phyloP scores from a whole-genome alignment of 2,113 vertebrate genomes.

The Phainopepla nitens region DNA sequence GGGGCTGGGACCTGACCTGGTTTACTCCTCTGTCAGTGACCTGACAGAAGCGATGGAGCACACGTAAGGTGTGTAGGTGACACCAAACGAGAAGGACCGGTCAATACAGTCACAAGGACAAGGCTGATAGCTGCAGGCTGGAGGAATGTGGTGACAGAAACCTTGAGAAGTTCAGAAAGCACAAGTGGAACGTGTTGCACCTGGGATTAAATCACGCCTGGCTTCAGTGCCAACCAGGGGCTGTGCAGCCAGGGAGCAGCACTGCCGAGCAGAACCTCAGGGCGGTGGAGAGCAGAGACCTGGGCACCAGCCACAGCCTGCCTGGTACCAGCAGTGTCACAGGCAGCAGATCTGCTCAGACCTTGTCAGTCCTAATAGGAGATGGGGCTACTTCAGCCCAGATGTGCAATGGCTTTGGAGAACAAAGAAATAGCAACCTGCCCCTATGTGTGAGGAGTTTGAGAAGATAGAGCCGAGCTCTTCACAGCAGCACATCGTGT shows the following conservation, averaged over 20 bases:
- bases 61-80: neutral
- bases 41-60: neutral
- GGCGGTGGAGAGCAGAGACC: fast-evolving
- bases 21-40: neutral
- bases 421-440: neutral
- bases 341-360: neutral
- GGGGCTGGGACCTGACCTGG: neutral
- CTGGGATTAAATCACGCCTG: neutral
- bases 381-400: neutral
- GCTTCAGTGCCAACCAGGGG: neutral
- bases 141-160: neutral
- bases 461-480: neutral
- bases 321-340: neutral
- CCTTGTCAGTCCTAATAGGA: neutral
- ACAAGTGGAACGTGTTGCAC: neutral
- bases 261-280: neutral
- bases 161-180: neutral
- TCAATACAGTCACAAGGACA: neutral
- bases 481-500: neutral
- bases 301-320: neutral
- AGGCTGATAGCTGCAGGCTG: neutral
- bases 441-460: neutral
- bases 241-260: neutral
- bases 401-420: neutral
- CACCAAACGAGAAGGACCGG: neutral